Evolutionary conservation across 1,140 invertebrate species (phyloP).

Genomic region (Coelopa frigida): DNA sequence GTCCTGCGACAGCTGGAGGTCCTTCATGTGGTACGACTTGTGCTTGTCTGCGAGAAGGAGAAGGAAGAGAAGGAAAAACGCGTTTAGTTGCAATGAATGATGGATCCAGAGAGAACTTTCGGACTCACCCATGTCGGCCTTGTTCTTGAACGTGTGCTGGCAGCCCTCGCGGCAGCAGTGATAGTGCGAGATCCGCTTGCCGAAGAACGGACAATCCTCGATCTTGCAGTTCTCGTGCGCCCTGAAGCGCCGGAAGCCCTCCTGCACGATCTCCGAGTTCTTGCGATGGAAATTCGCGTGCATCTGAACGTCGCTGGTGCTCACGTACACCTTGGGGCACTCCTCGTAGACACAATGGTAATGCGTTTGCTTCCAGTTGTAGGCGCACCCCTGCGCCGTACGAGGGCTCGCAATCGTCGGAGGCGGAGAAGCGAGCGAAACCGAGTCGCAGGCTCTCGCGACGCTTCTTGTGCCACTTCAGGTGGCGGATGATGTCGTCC

Average conservation of each 20-base stretch:
- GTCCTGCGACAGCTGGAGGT: slow-evolving; percentile 89
- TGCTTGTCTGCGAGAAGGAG: slow-evolving; percentile 76
- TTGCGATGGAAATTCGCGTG: slow-evolving; percentile 98
- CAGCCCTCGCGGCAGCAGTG: slow-evolving; percentile 87
- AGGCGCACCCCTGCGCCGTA: slow-evolving; percentile 67
- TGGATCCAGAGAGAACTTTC: background rate
- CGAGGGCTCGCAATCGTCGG: slow-evolving; percentile 78
- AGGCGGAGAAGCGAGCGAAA: slow-evolving; percentile 85
- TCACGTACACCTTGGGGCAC: slow-evolving; percentile 97
- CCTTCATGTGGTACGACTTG: slow-evolving; percentile 97
- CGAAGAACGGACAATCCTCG: slow-evolving; percentile 80
- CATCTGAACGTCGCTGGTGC: slow-evolving; percentile 98
- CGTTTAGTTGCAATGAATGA: background rate
- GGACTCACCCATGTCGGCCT: slow-evolving; percentile 94
- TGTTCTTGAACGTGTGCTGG: slow-evolving; percentile 96
- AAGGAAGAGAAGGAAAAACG: background rate
- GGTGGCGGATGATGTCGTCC: slow-evolving; percentile 95
- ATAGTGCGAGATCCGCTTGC: slow-evolving; percentile 96
- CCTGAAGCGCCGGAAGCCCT: slow-evolving; percentile 56
- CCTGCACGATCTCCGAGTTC: slow-evolving; percentile 94
- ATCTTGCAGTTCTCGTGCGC: slow-evolving; percentile 42
- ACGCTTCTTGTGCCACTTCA: slow-evolving; percentile 97
- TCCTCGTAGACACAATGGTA: slow-evolving; percentile 95
- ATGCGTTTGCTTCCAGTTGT: slow-evolving; percentile 96
- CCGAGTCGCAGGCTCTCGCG: slow-evolving; percentile 94